These are phyloP conservation scores for Odontomyia ornata DNA, from an alignment of 2,888 invertebrate genomes.

Conservation along the genomic window DNA sequence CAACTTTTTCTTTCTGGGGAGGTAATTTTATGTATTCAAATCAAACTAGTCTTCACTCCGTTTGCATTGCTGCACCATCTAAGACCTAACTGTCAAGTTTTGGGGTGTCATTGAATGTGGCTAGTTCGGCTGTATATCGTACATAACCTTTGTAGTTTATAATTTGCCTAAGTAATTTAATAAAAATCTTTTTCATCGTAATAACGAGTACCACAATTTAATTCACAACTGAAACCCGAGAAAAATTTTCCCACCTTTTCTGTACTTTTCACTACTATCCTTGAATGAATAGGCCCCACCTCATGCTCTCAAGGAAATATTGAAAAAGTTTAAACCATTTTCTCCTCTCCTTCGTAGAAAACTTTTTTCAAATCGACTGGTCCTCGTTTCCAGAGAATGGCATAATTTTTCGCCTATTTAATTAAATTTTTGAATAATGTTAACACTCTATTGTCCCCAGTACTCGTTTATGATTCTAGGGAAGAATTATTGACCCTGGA, in stretches of 20 bases:
- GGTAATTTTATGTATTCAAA: too few relatives aligned
- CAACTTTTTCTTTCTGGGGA: too few relatives aligned
- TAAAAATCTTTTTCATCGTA: too few relatives aligned
- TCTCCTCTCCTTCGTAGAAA: background rate
- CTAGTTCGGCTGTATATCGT: too few relatives aligned
- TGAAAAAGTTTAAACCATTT: background rate
- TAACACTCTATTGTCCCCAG: background rate
- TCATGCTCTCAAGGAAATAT: background rate
- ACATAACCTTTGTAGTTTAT: too few relatives aligned
- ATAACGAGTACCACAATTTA: too few relatives aligned
- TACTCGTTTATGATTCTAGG: background rate
- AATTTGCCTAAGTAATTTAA: too few relatives aligned
- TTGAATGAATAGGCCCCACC: background rate
- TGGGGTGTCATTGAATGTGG: too few relatives aligned
- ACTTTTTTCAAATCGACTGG: background rate
- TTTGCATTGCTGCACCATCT: too few relatives aligned
- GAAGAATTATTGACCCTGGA: background rate
- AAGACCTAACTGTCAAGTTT: too few relatives aligned
- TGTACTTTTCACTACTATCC: background rate
- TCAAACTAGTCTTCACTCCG: too few relatives aligned
- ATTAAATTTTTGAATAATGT: constrained; percentile 37
- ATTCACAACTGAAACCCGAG: too few relatives aligned
- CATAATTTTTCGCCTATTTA: constrained; percentile 23
- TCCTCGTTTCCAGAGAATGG: background rate
- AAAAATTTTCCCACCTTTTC: background rate